phyloP scores from a whole-genome alignment of 1,140 invertebrate species.

The Octopus sinensis region DNA sequence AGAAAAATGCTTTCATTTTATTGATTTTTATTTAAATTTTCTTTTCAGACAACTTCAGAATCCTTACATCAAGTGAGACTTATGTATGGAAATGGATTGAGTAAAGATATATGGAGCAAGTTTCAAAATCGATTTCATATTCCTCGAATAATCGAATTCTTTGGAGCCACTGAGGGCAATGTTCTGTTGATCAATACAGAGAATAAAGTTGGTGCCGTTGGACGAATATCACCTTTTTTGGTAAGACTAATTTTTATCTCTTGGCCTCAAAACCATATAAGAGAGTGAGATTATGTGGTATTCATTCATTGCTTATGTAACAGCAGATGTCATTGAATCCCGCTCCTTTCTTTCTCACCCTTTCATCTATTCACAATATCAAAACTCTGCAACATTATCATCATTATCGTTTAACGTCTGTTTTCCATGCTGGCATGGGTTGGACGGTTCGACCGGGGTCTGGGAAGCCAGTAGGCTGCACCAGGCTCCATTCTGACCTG shows the following conservation, averaged over 20 bases:
- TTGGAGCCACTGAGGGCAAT: slow-evolving; percentile 94
- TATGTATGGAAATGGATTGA: slow-evolving; percentile 66
- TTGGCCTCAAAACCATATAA: slow-evolving; percentile 11
- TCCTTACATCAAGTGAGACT: slow-evolving; percentile 31
- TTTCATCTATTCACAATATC: too few species aligned
- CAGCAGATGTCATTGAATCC: too few species aligned
- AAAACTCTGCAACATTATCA: too few species aligned
- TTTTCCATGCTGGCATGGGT: too few species aligned
- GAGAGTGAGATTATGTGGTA: too few species aligned
- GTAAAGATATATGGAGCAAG: slow-evolving; percentile 90
- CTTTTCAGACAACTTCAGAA: slow-evolving; percentile 32
- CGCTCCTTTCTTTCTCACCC: too few species aligned
- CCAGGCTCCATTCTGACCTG: too few species aligned
- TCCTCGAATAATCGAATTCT: slow-evolving; percentile 82
- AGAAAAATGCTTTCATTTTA: too few species aligned
- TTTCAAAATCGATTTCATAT: slow-evolving; percentile 84
- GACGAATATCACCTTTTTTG: slow-evolving; percentile 37
- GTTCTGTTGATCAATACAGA: slow-evolving; percentile 66
- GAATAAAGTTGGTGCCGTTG: slow-evolving; percentile 38
- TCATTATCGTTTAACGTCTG: too few species aligned
- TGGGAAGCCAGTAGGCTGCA: too few species aligned
- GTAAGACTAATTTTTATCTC: slow-evolving; percentile 26
- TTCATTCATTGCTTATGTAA: too few species aligned
- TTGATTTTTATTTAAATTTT: slow-evolving; percentile 14
- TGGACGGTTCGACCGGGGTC: too few species aligned